phyloP scores from a whole-genome alignment of 1,140 invertebrate species.

The Drosophila burlai region DNA sequence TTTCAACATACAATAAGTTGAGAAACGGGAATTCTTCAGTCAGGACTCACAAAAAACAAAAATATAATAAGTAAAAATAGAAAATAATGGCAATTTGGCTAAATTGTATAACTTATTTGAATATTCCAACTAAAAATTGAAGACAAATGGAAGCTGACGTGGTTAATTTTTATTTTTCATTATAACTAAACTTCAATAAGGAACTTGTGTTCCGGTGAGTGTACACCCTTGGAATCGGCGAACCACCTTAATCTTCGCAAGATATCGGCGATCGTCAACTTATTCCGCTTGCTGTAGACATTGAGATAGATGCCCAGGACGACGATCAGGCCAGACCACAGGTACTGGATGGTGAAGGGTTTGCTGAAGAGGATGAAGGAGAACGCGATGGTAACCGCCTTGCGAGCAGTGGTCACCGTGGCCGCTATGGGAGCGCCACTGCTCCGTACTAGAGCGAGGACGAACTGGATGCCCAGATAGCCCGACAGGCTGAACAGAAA shows the following conservation, averaged over 20 bases:
- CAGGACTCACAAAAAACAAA: not conserved
- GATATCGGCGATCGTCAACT: conserved; percentile 73
- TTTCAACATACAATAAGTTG: not conserved
- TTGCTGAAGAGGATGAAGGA: conserved; percentile 98
- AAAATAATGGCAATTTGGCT: conserved; percentile 46
- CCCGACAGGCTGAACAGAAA: conserved; percentile 95
- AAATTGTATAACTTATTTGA: conserved; percentile 1
- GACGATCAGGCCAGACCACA: conserved; percentile 95
- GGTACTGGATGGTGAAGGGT: conserved; percentile 96
- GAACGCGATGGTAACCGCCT: conserved; percentile 96
- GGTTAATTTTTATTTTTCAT: conserved; percentile 39
- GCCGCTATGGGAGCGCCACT: conserved; percentile 96
- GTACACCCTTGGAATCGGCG: conserved; percentile 10
- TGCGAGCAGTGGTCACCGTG: conserved; percentile 94
- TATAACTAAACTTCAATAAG: conserved; percentile 75
- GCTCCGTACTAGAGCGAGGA: conserved; percentile 93
- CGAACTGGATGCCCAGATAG: conserved; percentile 96
- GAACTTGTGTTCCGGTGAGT: conserved; percentile 65
- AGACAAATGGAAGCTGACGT: too few species aligned
- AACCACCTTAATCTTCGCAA: conserved; percentile 54
- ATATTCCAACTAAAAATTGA: not conserved
- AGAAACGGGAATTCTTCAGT: not conserved
- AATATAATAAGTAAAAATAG: conserved; percentile 22
- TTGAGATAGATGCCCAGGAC: conserved; percentile 96
- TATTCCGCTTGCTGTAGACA: conserved; percentile 92